phyloP scores from a whole-genome alignment of 1,140 invertebrate genomes.

The Carposina sasakii region DNA sequence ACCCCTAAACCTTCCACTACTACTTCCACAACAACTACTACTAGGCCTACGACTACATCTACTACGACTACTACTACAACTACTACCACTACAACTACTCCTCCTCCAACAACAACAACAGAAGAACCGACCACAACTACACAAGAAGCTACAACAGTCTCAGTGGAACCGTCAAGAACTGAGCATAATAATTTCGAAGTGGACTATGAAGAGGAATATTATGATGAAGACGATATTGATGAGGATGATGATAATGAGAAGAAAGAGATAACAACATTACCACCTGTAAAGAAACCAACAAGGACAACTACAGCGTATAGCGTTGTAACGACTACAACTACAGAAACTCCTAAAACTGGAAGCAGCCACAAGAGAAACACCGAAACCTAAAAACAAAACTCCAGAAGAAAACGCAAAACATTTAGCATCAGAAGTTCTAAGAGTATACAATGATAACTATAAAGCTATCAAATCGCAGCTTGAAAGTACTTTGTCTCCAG shows the following conservation, averaged over 20 bases:
- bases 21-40: slow-evolving; percentile 42
- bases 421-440: slow-evolving; percentile 55
- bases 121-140: slow-evolving; percentile 26
- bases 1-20: slow-evolving; percentile 50
- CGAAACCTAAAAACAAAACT: slow-evolving; percentile 27
- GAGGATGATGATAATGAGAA: slow-evolving; percentile 56
- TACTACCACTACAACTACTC: slow-evolving; percentile 26
- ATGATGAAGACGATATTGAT: slow-evolving; percentile 53
- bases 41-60: slow-evolving; percentile 45
- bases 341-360: not conserved
- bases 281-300: slow-evolving; percentile 21
- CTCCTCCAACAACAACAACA: slow-evolving; percentile 29
- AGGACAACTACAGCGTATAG: not conserved
- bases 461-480: slow-evolving; percentile 55
- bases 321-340: slow-evolving; percentile 21
- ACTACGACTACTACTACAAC: slow-evolving; percentile 39
- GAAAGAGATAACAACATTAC: slow-evolving; percentile 43
- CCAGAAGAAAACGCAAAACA: slow-evolving; percentile 40
- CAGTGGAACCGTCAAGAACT: slow-evolving; percentile 36
- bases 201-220: slow-evolving; percentile 8
- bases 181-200: slow-evolving; percentile 27
- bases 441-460: slow-evolving; percentile 57
- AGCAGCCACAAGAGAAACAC: slow-evolving; percentile 26
- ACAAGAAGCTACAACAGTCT: slow-evolving; percentile 25
- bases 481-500: slow-evolving; percentile 47